Percentiles rank a stretch among this genome's conserved stretches.
Conservation (phyloP, 2,113 vertebrate genomes). For the Dromiciops gliroides region DNA sequence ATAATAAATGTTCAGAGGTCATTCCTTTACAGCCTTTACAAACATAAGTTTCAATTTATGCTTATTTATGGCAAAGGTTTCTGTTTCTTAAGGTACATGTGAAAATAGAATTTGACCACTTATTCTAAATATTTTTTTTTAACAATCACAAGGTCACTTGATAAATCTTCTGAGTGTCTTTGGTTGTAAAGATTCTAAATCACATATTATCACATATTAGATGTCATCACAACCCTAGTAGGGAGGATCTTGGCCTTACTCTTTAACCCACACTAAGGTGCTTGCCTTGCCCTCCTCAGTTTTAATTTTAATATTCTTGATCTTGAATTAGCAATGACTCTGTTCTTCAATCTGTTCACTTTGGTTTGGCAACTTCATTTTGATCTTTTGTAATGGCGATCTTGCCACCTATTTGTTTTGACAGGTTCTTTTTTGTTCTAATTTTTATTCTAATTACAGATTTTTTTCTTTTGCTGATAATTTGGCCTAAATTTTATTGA, state of each 20-base stretch:
- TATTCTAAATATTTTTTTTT: not conserved
- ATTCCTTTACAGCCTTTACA: not conserved
- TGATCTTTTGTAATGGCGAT: not conserved
- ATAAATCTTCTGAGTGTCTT: not conserved
- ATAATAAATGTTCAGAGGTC: not conserved
- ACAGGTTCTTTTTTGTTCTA: not conserved
- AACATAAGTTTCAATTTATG: not conserved
- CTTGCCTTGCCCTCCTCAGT: not conserved
- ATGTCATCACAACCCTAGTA: not conserved
- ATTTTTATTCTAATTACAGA: not conserved
- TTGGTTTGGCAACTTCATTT: not conserved
- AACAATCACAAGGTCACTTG: not conserved
- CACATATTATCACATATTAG: no score
- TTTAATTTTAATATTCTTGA: not conserved
- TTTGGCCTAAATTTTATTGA: not conserved
- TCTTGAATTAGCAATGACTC: not conserved
- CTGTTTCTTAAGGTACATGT: not conserved
- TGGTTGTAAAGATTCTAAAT: not conserved
- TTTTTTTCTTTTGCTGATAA: not conserved
- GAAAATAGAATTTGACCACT: not conserved
- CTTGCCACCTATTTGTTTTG: not conserved
- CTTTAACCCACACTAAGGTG: not conserved
- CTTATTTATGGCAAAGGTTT: not conserved
- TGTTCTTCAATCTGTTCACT: not conserved
- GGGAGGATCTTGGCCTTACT: not conserved